Evolutionary conservation across 1,140 invertebrate species (phyloP), one percentile per base, ranked within the genome.

Genomic region (Apis dorsata): DNA sequence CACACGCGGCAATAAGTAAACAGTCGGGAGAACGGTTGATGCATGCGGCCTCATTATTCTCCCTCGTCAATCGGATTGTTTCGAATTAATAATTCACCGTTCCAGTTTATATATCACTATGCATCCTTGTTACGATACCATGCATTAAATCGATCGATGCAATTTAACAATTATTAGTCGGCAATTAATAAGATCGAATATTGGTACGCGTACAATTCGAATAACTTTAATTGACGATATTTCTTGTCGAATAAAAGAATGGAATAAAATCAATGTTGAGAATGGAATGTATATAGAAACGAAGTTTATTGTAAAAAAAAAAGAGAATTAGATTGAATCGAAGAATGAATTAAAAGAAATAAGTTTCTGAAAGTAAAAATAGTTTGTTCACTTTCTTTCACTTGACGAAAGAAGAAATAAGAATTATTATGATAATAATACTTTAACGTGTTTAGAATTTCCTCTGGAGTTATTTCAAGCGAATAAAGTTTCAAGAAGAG

Each of bases 1-100:
- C 55, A 55, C 21, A 55, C 24, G 65, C 65, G 74, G 65, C 51
- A 55, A 83, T 79, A 83, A 57, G 75, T 77, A 82, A 82, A 82
- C 65, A 82, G 74, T 62, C 15, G 1, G 73, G 9, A 34, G 65
- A 77, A 55, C 60, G 65, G 65, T 53, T 55, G 28, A 71, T 71
- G 68, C 59, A 83, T 57, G 15, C 8, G 75, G 15, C 72, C 75
- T 21, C 75, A 63, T 83, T 83, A 83, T 63, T 69, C 75, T 44
- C 49, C 15, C 17, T 17, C 28, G 74, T 63, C 65, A 63, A 83
- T 83, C 75, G 66, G 59, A 78, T 83, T 57, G 65, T 78, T 71
- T 63, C 81, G 66, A 78, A 68, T 70, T 83, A 55, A 82, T 78
- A 78, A 82, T 77, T 51, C 80, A 68, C 53, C 15, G 51, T 63